Conservation (phyloP, 2,797 vertebrate genomes). For the Acanthurus leucopareius region DNA sequence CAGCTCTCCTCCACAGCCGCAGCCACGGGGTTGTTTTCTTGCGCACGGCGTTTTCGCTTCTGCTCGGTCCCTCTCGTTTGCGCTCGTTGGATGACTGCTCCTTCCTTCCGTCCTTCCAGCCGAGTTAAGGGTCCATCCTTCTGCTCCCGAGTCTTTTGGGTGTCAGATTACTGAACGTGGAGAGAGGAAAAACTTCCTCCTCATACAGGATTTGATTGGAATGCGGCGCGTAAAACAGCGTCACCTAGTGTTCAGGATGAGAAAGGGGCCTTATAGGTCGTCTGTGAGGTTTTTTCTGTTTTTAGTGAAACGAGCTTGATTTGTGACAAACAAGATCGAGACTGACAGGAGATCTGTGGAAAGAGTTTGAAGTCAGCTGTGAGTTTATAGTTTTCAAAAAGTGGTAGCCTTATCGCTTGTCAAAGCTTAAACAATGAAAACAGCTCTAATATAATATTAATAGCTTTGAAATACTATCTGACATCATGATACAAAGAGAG, state of each 20-base stretch:
- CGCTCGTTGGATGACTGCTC: conserved; percentile 65
- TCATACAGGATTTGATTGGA: conserved; percentile 48
- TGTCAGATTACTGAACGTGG: conserved; percentile 87
- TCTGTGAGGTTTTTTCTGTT: background rate
- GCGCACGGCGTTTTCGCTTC: conserved; percentile 51
- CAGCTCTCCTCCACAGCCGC: conserved; percentile 62
- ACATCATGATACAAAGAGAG: background rate
- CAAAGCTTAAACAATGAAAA: background rate
- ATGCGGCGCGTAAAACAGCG: conserved; percentile 73
- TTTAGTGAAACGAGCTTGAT: background rate
- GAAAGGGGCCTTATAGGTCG: no score
- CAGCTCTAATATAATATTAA: background rate
- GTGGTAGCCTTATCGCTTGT: background rate
- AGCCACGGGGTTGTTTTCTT: conserved; percentile 58
- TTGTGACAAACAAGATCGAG: background rate
- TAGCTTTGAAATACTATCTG: background rate
- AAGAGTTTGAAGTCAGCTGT: background rate
- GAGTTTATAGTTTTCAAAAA: background rate
- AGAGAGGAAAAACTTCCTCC: conserved; percentile 81
- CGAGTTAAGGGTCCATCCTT: conserved; percentile 84
- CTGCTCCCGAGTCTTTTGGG: conserved; percentile 67
- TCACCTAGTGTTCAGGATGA: conserved; percentile 51
- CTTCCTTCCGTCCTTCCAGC: conserved; percentile 75
- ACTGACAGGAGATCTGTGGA: background rate
- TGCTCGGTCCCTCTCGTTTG: conserved; percentile 50